Conservation (phyloP, 2,113 vertebrate genomes). For the Anguilla japonica region DNA sequence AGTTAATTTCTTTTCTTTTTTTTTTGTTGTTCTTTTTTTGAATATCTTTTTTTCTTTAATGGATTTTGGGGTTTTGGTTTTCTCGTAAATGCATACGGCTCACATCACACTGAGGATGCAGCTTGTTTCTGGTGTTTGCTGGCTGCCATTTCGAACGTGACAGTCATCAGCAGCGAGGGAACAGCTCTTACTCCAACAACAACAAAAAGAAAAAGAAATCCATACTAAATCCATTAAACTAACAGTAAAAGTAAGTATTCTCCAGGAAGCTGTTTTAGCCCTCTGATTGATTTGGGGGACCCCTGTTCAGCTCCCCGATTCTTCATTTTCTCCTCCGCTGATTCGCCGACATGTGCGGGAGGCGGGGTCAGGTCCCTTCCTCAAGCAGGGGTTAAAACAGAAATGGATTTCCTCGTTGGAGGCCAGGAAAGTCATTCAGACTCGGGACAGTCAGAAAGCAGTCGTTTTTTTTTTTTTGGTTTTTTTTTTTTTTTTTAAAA, state of each 20-base stretch:
- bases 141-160: slow-evolving; percentile 38
- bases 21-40: neutral
- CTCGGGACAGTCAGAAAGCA: slow-evolving; percentile 69
- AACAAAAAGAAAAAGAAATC: slow-evolving; percentile 9
- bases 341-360: neutral
- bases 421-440: slow-evolving; percentile 77
- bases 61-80: slow-evolving; percentile 35
- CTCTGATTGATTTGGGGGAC: slow-evolving; percentile 33
- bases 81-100: slow-evolving; percentile 45
- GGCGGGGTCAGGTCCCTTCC: slow-evolving; percentile 55
- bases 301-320: neutral
- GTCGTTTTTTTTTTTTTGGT: too few relatives aligned
- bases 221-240: slow-evolving; percentile 37
- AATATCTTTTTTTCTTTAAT: slow-evolving; percentile 27
- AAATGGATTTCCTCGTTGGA: slow-evolving; percentile 50
- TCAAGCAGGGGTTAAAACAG: slow-evolving; percentile 72
- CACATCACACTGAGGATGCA: slow-evolving; percentile 47
- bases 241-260: slow-evolving; percentile 49
- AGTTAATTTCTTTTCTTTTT: slow-evolving; percentile 37
- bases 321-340: neutral
- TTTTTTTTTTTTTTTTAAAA: too few relatives aligned
- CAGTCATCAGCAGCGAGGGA: slow-evolving; percentile 29
- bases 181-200: slow-evolving; percentile 26
- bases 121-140: slow-evolving; percentile 38
- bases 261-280: slow-evolving; percentile 35